Conservation (phyloP, 2,113 vertebrate genomes). For the Struthio camelus region DNA sequence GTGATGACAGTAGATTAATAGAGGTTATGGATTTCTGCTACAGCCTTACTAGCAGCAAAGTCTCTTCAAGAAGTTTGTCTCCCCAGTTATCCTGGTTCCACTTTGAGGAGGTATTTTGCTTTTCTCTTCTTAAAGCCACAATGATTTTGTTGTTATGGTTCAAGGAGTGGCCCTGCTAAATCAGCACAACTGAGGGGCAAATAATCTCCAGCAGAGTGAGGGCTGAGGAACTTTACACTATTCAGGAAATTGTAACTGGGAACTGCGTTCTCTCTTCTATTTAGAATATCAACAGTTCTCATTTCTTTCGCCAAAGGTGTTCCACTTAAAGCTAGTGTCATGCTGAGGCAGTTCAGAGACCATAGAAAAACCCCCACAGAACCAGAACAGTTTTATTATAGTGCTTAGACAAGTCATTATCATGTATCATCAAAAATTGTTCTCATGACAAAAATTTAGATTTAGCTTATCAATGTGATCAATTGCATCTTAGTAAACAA, state of each 20-base stretch:
- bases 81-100: background rate
- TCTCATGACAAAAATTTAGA: slow-evolving; percentile 38
- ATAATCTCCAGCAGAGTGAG: background rate
- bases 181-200: background rate
- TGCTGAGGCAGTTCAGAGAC: background rate
- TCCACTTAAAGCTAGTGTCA: background rate
- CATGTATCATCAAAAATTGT: slow-evolving; percentile 2
- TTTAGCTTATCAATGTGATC: slow-evolving; percentile 46
- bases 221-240: background rate
- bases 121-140: background rate
- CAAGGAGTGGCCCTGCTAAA: background rate
- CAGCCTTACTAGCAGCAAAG: background rate
- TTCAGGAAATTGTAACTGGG: background rate
- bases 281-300: background rate
- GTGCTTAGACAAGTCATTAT: background rate
- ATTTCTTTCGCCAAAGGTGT: background rate
- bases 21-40: background rate
- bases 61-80: background rate
- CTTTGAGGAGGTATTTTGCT: background rate
- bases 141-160: background rate
- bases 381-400: slow-evolving; percentile 31
- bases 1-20: background rate
- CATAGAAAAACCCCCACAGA: slow-evolving; percentile 2
- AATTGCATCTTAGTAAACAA: slow-evolving; percentile 55
- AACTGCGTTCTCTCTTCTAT: background rate